Evolutionary conservation across 2,797 vertebrate species (phyloP).

Genomic region (Dallia pectoralis): DNA sequence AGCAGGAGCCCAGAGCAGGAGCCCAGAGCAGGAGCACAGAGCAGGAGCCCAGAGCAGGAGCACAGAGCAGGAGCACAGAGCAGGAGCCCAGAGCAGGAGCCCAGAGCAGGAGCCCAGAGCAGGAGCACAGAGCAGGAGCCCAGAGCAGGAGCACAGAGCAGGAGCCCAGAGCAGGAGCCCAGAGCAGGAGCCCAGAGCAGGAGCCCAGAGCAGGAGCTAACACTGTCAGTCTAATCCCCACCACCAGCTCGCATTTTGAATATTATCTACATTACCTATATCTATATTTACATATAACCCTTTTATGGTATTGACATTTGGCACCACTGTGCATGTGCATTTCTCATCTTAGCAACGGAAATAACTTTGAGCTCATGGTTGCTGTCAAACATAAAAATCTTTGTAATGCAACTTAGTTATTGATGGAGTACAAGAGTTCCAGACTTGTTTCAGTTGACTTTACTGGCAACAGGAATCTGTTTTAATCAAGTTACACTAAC

Average conservation of each 20-base stretch:
- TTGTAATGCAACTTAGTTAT: neutral
- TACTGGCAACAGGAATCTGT: neutral
- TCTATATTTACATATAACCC: neutral
- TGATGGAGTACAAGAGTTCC: neutral
- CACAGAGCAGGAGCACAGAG: slow-evolving; percentile 57
- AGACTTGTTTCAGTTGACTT: neutral
- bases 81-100: neutral
- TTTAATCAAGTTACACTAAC: neutral
- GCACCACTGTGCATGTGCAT: neutral
- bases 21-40: neutral
- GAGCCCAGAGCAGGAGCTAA: neutral
- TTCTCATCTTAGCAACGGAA: neutral
- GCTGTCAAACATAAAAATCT: neutral
- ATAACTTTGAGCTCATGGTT: neutral
- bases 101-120: slow-evolving; percentile 54
- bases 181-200: slow-evolving; percentile 58
- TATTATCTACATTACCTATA: neutral
- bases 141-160: slow-evolving; percentile 53
- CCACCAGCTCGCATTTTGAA: neutral
- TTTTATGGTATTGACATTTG: slow-evolving; percentile 3
- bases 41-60: no score
- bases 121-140: neutral
- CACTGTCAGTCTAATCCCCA: neutral
- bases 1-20: slow-evolving; percentile 56
- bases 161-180: slow-evolving; percentile 27